Evolutionary conservation across 2,888 invertebrate genomes (phyloP).

Genomic region (Augiades crinisus): DNA sequence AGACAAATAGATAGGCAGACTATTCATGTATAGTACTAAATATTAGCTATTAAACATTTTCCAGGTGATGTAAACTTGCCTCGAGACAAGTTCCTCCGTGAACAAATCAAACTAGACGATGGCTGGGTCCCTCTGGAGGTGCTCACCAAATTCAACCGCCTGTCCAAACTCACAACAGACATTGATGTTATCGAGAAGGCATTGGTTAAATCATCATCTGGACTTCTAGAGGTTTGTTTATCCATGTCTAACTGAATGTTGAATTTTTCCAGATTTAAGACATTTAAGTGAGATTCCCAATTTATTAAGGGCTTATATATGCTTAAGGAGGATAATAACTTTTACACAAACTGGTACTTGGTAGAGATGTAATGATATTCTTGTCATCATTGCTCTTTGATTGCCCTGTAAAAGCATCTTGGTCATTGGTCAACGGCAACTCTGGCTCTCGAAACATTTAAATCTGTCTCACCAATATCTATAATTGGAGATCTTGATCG

Average conservation of each 20-base stretch:
- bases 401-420: too few relatives aligned
- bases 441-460: too few relatives aligned
- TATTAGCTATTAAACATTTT: conserved; percentile 39
- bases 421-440: too few relatives aligned
- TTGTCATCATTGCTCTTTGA: too few relatives aligned
- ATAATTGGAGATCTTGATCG: too few relatives aligned
- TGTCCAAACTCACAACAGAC: conserved; percentile 87
- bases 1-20: too few relatives aligned
- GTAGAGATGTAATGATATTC: too few relatives aligned
- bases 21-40: too few relatives aligned
- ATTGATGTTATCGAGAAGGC: conserved; percentile 86
- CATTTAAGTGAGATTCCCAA: too few relatives aligned
- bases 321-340: too few relatives aligned
- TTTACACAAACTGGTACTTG: not conserved
- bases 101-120: conserved; percentile 91
- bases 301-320: too few relatives aligned
- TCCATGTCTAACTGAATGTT: not conserved
- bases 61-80: conserved; percentile 95
- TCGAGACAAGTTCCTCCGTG: conserved; percentile 95
- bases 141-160: conserved; percentile 93
- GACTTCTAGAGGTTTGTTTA: conserved; percentile 84
- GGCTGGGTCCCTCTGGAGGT: conserved; percentile 95
- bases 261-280: not conserved
- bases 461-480: too few relatives aligned
- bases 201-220: conserved; percentile 86